Conservation (phyloP, 2,797 vertebrate genomes). For the Prunella strophiata region DNA sequence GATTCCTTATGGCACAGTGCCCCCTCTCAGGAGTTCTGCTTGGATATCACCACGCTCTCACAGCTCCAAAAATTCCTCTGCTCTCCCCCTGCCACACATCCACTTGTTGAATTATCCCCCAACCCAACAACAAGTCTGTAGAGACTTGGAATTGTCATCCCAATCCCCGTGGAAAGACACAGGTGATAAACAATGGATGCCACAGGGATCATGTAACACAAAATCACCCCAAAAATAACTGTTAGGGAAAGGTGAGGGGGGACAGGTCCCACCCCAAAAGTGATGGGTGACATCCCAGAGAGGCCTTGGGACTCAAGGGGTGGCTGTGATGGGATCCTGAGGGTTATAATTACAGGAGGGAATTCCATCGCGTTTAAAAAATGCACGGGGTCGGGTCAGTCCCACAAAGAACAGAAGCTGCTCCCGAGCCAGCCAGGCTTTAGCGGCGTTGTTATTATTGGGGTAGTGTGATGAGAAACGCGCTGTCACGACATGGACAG, state of each 20-base stretch:
- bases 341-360: neutral
- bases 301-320: neutral
- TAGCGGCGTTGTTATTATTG: accelerated
- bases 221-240: neutral
- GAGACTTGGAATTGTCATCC: neutral
- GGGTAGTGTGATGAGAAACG: accelerated
- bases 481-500: accelerated
- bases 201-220: neutral
- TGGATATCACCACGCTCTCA: neutral
- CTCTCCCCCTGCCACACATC: neutral
- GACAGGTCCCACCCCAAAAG: neutral
- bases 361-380: neutral
- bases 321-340: neutral
- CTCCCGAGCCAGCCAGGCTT: neutral
- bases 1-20: neutral
- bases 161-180: neutral
- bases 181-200: accelerated
- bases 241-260: neutral
- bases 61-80: neutral
- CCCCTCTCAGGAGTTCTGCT: neutral
- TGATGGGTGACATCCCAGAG: neutral
- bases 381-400: accelerated
- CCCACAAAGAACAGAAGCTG: neutral
- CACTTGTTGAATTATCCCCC: neutral
- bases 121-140: neutral